Percentiles rank a stretch among this genome's conserved stretches.
phyloP scores from a whole-genome alignment of 2,888 invertebrate genomes.

The Synergus umbraculus region DNA sequence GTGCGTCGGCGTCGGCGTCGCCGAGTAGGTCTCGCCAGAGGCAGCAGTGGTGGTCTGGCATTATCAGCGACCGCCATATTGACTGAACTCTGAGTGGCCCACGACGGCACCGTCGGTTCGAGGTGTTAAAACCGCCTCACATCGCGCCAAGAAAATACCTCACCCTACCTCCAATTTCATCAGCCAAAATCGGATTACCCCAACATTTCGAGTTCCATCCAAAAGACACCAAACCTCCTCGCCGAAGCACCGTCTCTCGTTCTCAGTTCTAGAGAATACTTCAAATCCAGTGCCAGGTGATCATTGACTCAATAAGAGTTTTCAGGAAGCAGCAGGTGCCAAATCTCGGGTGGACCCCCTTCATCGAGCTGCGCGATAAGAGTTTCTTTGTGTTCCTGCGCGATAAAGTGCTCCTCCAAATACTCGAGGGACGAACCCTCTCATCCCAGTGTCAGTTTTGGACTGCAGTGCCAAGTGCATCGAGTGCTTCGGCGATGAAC shows the following conservation, averaged over 20 bases:
- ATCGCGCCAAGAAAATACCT: slow-evolving; percentile 4
- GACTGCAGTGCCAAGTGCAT: background rate
- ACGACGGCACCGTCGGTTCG: slow-evolving; percentile 45
- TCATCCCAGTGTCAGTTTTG: background rate
- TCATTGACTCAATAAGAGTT: background rate
- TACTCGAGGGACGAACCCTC: background rate
- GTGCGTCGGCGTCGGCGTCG: slow-evolving; percentile 71
- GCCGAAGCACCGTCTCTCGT: background rate
- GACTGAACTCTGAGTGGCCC: slow-evolving; percentile 60
- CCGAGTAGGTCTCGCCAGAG: slow-evolving; percentile 60
- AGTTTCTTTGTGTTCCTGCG: slow-evolving; percentile 9
- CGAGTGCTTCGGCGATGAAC: background rate
- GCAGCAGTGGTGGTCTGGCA: slow-evolving; percentile 69
- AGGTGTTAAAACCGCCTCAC: slow-evolving; percentile 42
- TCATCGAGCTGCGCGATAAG: background rate
- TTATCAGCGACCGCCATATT: slow-evolving; percentile 71
- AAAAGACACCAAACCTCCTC: background rate
- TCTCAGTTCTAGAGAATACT: background rate
- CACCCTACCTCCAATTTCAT: background rate
- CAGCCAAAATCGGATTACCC: background rate
- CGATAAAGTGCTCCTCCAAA: slow-evolving; percentile 6
- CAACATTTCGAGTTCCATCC: background rate
- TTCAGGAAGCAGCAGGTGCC: slow-evolving; percentile 1
- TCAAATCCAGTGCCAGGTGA: background rate
- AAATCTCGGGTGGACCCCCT: background rate